Evolutionary conservation across 1,140 invertebrate species (phyloP), one percentile per base, ranked within the genome.

Genomic region (Bilobella aurantiaca): DNA sequence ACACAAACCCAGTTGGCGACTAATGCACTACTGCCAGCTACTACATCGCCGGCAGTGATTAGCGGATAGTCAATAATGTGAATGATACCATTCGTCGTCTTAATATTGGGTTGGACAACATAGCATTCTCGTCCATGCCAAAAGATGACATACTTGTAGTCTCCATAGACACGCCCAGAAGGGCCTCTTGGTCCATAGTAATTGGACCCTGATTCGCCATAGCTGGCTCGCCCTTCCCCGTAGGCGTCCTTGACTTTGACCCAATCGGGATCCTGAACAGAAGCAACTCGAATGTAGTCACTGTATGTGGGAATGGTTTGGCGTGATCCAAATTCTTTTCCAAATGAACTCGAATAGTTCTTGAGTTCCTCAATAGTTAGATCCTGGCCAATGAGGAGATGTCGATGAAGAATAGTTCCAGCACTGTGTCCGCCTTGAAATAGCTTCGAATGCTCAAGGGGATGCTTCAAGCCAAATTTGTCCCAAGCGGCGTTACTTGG

Each of bases 11-110:
- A 42, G 18, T 42, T 42, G 34, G 18, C 34, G 18, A 12, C 34
- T 18, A 18, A 42, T 42, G 8, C 18, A 8, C 34, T 80, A 57
- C 77, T 74, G 53, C 81, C 81, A 1, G 82, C 86, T 14, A 89
- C 87, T n/a, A 95, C 84, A 77, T 95, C 92, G 70, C 84, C 85
- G 69, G 89, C 87, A 75, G 85, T 83, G 65, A 94, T 78, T 69
- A 96, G 84, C 16, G 90, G 89, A 64, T 79, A 80, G 74, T 93
- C 90, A 73, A 96, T 91, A 42, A 94, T 89, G 76, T 96, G 92
- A 68, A 95, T 93, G 61, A 93, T 86, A 31, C 92, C 92, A 76
- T 96, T 95, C 72, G 89, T 93, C 75, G 91, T 93, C 73, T 90
- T 86, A 1, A 96, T 88, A 76, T 95, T 90, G 1, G 90, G 86